phyloP scores from a whole-genome alignment of 2,888 invertebrate genomes.

The Phalangium opilio region DNA sequence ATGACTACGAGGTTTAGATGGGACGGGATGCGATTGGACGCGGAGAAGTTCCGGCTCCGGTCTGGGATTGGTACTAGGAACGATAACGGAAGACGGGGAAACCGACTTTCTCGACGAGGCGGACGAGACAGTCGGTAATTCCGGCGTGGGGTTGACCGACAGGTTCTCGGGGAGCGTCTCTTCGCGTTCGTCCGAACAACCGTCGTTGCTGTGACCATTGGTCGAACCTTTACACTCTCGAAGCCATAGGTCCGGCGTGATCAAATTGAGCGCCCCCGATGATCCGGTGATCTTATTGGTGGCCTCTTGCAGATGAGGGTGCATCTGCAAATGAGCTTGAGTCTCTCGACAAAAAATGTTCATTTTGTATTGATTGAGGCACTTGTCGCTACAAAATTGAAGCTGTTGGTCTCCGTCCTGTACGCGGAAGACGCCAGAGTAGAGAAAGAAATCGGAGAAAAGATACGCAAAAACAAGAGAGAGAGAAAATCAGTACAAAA shows the following conservation, averaged over 20 bases:
- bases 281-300: constrained; percentile 5
- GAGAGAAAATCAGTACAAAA: too few relatives aligned
- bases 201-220: constrained; percentile 4
- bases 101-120: neutral
- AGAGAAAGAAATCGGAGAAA: too few relatives aligned
- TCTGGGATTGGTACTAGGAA: too few relatives aligned
- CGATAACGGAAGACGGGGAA: neutral
- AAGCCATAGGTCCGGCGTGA: constrained; percentile 82
- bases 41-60: too few relatives aligned
- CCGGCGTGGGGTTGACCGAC: neutral
- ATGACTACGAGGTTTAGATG: neutral
- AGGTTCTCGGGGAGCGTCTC: neutral
- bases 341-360: constrained; percentile 89
- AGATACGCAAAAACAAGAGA: too few relatives aligned
- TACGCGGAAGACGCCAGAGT: too few relatives aligned
- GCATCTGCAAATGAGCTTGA: constrained; percentile 71
- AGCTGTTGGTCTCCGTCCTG: constrained; percentile 77
- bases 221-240: constrained; percentile 44
- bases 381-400: constrained; percentile 79
- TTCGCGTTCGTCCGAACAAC: neutral
- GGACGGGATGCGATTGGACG: neutral
- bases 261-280: constrained; percentile 36
- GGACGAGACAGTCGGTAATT: neutral
- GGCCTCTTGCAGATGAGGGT: constrained; percentile 40
- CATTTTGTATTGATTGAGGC: constrained; percentile 91